A percentile compares a stretch with the other conserved stretches of the same genome.
Conservation (phyloP, 2,797 vertebrate genomes). For the Simalia tracyae region DNA sequence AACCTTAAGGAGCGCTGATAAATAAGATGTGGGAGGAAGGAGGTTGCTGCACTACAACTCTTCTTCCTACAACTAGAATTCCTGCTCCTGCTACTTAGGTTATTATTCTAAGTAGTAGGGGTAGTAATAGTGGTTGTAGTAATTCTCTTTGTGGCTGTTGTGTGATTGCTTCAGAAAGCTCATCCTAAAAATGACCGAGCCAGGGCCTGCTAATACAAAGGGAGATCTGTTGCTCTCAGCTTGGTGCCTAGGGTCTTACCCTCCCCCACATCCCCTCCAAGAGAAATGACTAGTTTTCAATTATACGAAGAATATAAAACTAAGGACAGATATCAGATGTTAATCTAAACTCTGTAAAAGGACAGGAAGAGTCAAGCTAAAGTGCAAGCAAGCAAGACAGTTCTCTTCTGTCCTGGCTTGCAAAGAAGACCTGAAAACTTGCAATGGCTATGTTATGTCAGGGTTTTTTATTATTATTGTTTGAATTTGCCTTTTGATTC, state of each 20-base stretch:
- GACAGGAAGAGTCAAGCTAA: not conserved
- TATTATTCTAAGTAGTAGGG: not conserved
- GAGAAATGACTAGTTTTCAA: not conserved
- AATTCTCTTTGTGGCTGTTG: conserved; percentile 32
- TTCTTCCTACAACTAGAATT: not conserved
- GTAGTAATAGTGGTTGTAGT: not conserved
- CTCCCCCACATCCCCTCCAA: too few species aligned
- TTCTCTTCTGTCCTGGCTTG: not conserved
- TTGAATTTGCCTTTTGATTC: not conserved
- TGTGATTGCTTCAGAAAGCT: not conserved
- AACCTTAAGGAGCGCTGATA: conserved; percentile 40
- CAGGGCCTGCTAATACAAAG: conserved; percentile 16
- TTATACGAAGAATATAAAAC: not conserved
- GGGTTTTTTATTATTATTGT: not conserved
- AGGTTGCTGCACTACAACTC: conserved; percentile 11
- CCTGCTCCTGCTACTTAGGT: too few species aligned
- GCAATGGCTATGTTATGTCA: not conserved
- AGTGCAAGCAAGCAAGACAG: not conserved
- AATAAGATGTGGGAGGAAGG: conserved; percentile 7
- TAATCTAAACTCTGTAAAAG: not conserved
- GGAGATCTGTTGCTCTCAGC: conserved; percentile 6
- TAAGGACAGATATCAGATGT: not conserved
- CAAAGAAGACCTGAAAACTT: not conserved
- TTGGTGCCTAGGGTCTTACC: not conserved
- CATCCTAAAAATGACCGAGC: not conserved